Evolutionary conservation across 2,888 invertebrate genomes (phyloP).

Genomic region (Diploptera punctata): DNA sequence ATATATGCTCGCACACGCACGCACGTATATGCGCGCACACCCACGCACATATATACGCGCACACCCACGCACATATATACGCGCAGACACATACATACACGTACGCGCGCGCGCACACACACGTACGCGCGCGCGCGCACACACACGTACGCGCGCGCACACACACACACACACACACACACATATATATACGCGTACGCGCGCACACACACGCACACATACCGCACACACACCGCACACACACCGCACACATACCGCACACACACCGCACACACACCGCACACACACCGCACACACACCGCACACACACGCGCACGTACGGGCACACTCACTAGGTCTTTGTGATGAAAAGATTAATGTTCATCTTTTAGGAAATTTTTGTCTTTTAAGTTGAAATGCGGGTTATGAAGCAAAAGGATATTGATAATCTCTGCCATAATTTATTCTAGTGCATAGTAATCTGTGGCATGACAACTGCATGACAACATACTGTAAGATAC

Average conservation of each 20-base stretch:
- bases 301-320: not conserved
- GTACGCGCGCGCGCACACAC: not conserved
- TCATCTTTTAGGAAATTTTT: too few relatives aligned
- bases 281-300: too few relatives aligned
- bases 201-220: not conserved
- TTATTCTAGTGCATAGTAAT: too few relatives aligned
- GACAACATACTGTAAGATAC: too few relatives aligned
- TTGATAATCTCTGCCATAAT: too few relatives aligned
- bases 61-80: constrained; percentile 27
- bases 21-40: constrained; percentile 21
- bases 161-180: not conserved
- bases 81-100: constrained; percentile 11
- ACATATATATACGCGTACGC: constrained; percentile 1
- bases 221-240: too few relatives aligned
- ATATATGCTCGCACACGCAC: constrained; percentile 12
- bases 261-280: too few relatives aligned
- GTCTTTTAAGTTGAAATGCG: too few relatives aligned
- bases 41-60: constrained; percentile 27
- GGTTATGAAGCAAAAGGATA: too few relatives aligned
- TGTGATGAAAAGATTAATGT: too few relatives aligned
- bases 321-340: not conserved
- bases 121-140: not conserved
- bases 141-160: not conserved
- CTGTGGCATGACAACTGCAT: too few relatives aligned
- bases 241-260: too few relatives aligned